Base-by-base conservation (phyloP, 2,113 vertebrate species). In the Miniopterus natalensis region DNA sequence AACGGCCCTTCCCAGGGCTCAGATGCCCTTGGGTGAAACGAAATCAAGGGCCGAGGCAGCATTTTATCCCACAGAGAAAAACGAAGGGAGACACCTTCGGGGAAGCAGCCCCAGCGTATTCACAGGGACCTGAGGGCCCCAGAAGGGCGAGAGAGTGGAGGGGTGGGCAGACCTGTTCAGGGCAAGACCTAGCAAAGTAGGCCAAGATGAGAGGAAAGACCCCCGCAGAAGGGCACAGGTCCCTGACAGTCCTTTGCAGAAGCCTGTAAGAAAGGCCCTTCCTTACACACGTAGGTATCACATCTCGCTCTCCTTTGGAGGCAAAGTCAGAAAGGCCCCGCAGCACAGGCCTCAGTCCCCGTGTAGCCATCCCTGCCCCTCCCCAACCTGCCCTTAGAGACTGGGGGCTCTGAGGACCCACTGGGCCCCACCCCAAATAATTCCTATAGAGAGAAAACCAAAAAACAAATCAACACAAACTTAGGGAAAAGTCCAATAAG, bases 261-360 rank as follows among this genome's bases (percentile, higher is more conserved):
- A 83, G 90, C 94, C 91, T 81, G 2, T 1, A 49, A 1, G 25
- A 78, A 95, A 75, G 59, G 84, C 96, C 94, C 84, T 93, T 95
- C 92, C 80, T 83, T 71, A 84, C 25, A 85, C 78, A 45, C 13
- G 5, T 65, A 93, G 92, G 77, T 10, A 11, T 96, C 61, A 63
- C 94, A 65, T 61, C 7, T 25, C 2, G 96, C 98, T 98, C 98
- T 98, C 98, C 98, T 98, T 98, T 98, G 98, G 98, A 98, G 98
- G 98, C 97, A 92, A 97, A 97, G 97, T 98, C 97, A 10, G 7
- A 88, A 88, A 66, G 86, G 97, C 97, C 97, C 86, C 57, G 77
- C 29, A 29, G 57, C 7, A 10, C 86, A 74, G 61, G 84, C 95
- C 90, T 13, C 21, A 3, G 80, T 90, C 73, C 65, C 70, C 3